Evolutionary conservation across 2,797 vertebrate species (phyloP), one percentile per base, ranked within the genome.

Genomic region (Acanthurus lineatus): DNA sequence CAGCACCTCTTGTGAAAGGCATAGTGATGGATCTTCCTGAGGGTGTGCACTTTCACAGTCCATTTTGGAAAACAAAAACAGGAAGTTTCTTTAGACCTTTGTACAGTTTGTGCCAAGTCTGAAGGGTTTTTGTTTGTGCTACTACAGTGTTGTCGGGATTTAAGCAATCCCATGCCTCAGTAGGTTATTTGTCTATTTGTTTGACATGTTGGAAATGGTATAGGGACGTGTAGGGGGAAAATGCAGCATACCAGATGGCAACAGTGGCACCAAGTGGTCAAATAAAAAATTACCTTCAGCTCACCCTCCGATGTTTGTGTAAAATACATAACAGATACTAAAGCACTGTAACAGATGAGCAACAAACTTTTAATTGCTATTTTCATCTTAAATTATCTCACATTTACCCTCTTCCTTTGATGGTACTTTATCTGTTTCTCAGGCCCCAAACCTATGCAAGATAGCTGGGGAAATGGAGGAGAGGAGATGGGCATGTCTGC

Each of bases 361-460:
- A 22, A 28, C 5, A 51, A 3, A 9, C 48, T 32, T 9, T 38
- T 59, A 19, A 47, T 38, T 40, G 6, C 54, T 53, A 32, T 65
- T 45, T 65, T 81, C 7, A 51, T 56, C 8, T 61, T 57, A 68
- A 7, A 6, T n/a, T 15, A 17, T 16, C 1, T 48, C 17, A 11
- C 25, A 71, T 61, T 69, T 69, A 62, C 28, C 54, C 65, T 49
- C 10, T 62, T 10, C 67, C 2, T 32, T 73, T 4, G 73, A 3
- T 12, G 28, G 6, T 47, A 48, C 40, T 40, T 49, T 2, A n/a
- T 40, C 70, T n/a, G 69, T 76, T 81, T 86, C n/a, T 83, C 32
- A 99, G 98, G 96, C 92, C 95, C 97, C 76, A 99, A 99, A 97
- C 95, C 98, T 98, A 97, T 98, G 97, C 98, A 98, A 97, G 96